A percentile compares a stretch with the other conserved stretches of the same genome.
Conservation (phyloP, 92 coral and sea anemone genomes). For the Bergia sp. region DNA sequence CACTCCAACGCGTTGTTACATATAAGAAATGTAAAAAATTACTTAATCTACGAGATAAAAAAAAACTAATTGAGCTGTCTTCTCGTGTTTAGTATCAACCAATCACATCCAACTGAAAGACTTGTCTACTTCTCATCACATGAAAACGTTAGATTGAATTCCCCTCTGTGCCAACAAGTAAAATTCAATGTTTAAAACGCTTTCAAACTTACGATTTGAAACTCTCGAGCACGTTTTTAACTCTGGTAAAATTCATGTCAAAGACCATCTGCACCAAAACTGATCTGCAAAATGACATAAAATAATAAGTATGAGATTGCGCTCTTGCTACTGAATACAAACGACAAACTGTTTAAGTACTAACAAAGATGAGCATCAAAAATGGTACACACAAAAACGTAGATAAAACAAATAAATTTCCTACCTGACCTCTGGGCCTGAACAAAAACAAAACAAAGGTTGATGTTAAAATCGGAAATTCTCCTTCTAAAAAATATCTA, state of each 20-base stretch:
- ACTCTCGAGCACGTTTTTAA: conserved; percentile 1
- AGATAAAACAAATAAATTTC: neutral
- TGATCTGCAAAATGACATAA: neutral
- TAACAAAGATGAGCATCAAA: neutral
- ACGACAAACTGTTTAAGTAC: neutral
- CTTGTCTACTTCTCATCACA: neutral
- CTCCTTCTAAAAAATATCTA: neutral
- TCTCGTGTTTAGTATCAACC: no score
- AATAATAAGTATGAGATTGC: neutral
- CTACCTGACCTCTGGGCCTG: conserved; percentile 24
- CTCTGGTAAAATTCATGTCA: neutral
- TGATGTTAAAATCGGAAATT: neutral
- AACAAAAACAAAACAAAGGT: neutral
- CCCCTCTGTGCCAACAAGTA: neutral
- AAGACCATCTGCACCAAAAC: conserved; percentile 31
- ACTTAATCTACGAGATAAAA: no score
- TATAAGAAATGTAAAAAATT: no score
- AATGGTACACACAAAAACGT: neutral
- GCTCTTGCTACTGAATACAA: neutral
- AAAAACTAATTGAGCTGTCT: no score
- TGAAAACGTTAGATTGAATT: neutral
- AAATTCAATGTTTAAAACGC: neutral
- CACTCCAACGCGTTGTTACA: no score
- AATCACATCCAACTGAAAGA: no score
- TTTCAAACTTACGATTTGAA: conserved; percentile 23